Conservation (phyloP, 2,113 vertebrate genomes). For the Vulpes vulpes region DNA sequence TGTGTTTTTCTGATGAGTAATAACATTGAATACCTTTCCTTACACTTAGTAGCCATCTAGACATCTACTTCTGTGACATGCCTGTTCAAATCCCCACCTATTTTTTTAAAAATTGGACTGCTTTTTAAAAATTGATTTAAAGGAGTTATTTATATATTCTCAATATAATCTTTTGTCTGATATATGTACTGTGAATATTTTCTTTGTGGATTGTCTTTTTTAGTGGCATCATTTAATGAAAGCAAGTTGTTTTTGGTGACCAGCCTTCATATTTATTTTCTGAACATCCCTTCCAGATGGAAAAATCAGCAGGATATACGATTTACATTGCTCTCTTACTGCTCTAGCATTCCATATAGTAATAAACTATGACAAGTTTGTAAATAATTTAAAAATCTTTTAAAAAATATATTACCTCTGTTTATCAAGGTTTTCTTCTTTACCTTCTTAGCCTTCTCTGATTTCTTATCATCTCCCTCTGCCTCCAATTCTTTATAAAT, state of each 20-base stretch:
- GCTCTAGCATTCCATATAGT: not conserved
- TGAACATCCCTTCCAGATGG: not conserved
- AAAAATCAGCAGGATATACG: constrained; percentile 8
- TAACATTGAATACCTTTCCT: not conserved
- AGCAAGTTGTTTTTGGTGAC: not conserved
- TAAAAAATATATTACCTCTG: not conserved
- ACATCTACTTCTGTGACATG: not conserved
- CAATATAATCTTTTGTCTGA: not conserved
- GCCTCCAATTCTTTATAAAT: not conserved
- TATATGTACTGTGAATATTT: not conserved
- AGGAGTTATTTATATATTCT: not conserved
- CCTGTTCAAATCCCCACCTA: not conserved
- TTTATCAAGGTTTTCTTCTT: not conserved
- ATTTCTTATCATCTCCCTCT: not conserved
- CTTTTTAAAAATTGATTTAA: constrained; percentile 9
- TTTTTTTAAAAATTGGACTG: not conserved
- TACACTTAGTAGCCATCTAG: not conserved
- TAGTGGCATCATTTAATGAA: constrained; percentile 6
- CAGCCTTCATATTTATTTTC: constrained; percentile 6
- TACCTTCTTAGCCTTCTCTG: not conserved
- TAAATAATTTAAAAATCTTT: not conserved
- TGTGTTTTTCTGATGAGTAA: constrained; percentile 10
- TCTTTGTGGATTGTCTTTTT: not conserved
- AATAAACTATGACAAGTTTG: not conserved
- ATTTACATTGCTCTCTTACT: not conserved